Percentiles rank a stretch among this genome's conserved stretches.
These are phyloP conservation scores for Siniperca obscura DNA, from an alignment of 2,797 vertebrate genomes.

Conservation along the genomic window DNA sequence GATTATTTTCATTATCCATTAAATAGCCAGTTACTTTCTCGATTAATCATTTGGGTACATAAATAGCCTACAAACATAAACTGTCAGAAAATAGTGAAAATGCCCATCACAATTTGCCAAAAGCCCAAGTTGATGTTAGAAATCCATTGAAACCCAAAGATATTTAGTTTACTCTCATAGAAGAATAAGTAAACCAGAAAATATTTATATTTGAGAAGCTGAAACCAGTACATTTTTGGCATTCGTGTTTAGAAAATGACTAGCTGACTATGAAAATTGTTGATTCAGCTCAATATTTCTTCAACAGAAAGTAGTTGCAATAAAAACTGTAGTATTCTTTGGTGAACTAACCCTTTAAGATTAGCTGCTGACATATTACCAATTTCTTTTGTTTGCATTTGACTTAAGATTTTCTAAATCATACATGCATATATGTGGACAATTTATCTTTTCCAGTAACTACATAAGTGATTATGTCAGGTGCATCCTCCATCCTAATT, in stretches of 20 bases:
- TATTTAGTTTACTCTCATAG: not conserved
- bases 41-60: not conserved
- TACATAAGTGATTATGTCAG: constrained; percentile 1
- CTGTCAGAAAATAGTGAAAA: not conserved
- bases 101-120: not conserved
- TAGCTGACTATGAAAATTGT: not conserved
- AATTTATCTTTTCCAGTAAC: not conserved
- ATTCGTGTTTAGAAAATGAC: not conserved
- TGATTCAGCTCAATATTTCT: not conserved
- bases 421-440: not conserved
- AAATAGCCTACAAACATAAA: not conserved
- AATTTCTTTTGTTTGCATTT: not conserved
- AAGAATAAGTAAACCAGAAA: not conserved
- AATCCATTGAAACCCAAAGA: not conserved
- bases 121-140: not conserved
- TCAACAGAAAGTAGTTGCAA: not conserved
- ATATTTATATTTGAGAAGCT: not conserved
- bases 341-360: not conserved
- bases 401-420: not conserved
- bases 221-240: not conserved
- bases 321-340: not conserved
- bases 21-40: not conserved
- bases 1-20: not conserved
- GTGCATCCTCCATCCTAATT: not conserved
- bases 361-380: not conserved